Conservation (phyloP, 2,113 vertebrate genomes). For the Mesitornis unicolor region DNA sequence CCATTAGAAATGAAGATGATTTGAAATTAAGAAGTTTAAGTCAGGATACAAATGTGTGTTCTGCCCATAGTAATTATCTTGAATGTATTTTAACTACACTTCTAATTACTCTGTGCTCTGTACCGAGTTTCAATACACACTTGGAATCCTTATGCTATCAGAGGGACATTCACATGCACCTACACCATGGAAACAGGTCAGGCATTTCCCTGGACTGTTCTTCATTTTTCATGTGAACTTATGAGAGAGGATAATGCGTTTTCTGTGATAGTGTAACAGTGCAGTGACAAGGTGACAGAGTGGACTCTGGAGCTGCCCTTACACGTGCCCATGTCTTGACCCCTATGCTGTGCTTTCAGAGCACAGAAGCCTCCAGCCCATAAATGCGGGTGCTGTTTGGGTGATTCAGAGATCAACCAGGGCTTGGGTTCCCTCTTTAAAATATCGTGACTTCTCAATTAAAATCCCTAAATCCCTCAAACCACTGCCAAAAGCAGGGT, state of each 20-base stretch:
- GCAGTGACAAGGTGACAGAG: no score
- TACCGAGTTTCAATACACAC: background rate
- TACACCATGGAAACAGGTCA: fast-evolving
- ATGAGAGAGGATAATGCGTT: no score
- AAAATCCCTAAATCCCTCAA: background rate
- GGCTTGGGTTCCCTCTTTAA: no score
- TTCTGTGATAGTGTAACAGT: background rate
- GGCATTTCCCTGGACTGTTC: no score
- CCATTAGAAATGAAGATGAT: background rate
- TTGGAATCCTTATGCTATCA: fast-evolving
- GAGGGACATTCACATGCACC: background rate
- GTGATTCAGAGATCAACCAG: background rate
- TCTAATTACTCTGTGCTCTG: background rate
- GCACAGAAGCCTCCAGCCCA: background rate
- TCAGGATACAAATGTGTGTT: background rate
- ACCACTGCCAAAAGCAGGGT: fast-evolving
- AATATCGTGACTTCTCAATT: no score
- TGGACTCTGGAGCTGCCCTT: no score
- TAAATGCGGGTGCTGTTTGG: background rate
- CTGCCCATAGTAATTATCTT: background rate
- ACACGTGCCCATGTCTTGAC: no score
- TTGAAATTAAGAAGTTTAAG: background rate
- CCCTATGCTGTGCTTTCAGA: no score
- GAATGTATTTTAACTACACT: background rate
- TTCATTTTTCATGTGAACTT: background rate